Percentiles rank a stretch among this genome's conserved stretches.
Conservation (phyloP, 2,797 vertebrate genomes). For the Phaenicophaeus curvirostris region DNA sequence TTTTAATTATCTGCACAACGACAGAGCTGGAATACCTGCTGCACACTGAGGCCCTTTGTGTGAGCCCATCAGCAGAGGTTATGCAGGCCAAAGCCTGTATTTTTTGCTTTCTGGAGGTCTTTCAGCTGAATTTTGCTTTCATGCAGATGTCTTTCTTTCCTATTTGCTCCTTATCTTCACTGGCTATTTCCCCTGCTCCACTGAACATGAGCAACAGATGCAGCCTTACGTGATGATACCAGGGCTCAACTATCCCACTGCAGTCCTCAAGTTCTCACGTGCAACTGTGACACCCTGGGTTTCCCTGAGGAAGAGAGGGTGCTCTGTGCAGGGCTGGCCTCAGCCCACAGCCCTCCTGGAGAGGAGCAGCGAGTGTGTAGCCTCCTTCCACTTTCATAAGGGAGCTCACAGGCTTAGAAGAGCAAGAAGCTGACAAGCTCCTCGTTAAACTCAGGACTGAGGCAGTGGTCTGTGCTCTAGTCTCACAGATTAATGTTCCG, state of each 20-base stretch:
- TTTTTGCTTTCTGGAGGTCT: not conserved
- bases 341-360: not conserved
- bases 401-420: not conserved
- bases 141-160: not conserved
- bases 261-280: not conserved
- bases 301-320: not conserved
- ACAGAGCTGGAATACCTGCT: conserved; percentile 28
- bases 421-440: not conserved
- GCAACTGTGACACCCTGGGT: not conserved
- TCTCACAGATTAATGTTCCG: not conserved
- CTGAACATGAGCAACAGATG: not conserved
- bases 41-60: conserved; percentile 16
- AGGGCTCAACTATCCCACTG: not conserved
- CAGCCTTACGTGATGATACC: not conserved
- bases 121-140: conserved; percentile 1
- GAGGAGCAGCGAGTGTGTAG: not conserved
- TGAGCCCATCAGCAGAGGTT: not conserved
- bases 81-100: not conserved
- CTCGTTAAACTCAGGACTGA: not conserved
- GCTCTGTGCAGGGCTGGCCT: not conserved
- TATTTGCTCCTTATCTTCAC: not conserved
- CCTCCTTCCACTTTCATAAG: not conserved
- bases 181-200: not conserved
- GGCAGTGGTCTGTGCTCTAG: not conserved
- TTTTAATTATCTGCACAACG: conserved; percentile 37